Evolutionary conservation across 2,888 invertebrate species (phyloP), one percentile per base, ranked within the genome.

Genomic region (Campoplex capitator): DNA sequence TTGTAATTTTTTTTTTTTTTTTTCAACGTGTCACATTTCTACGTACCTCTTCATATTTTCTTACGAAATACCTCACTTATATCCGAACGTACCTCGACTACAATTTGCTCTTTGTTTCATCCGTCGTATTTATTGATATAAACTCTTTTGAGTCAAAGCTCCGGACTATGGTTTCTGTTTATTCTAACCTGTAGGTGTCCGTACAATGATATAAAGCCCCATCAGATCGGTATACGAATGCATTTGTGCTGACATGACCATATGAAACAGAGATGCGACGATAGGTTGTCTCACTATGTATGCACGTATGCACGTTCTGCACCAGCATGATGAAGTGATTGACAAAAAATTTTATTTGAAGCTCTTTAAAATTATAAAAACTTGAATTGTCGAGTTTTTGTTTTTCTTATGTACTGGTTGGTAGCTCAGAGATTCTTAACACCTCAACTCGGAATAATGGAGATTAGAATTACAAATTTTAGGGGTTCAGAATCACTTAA

Each of bases 121-220:
- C 54, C 23, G 54, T n/a, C 9, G 42, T n/a, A 18, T 54, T 73
- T 16, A 32, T 11, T 62, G 1, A 38, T 62, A 18, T 65, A 80
- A 48, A 28, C 28, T 65, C 23, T 48, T 23, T 48, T 51, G 13
- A 58, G 56, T 65, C 23, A 38, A 35, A 79, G 13, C n/a, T n/a
- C 18, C 18, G 32, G 11, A 48, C 8, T n/a, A 38, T 11, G 42
- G n/a, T 45, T 51, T 51, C 48, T 23, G 35, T 51, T 18, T 16
- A 13, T 11, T 35, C 16, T 23, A 32, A 35, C 38, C 51, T 67
- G 67, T 48, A 83, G 67, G 87, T 88, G 85, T 76, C 81, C 78
- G 70, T 56, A 84, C 90, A 90, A 92, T 90, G 91, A 91, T 91
- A 91, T 91, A 85, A 90, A 81, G 78, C 84, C 86, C 89, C 91